Evolutionary conservation across 2,797 vertebrate genomes (phyloP).

Genomic region (Enoplosus armatus): DNA sequence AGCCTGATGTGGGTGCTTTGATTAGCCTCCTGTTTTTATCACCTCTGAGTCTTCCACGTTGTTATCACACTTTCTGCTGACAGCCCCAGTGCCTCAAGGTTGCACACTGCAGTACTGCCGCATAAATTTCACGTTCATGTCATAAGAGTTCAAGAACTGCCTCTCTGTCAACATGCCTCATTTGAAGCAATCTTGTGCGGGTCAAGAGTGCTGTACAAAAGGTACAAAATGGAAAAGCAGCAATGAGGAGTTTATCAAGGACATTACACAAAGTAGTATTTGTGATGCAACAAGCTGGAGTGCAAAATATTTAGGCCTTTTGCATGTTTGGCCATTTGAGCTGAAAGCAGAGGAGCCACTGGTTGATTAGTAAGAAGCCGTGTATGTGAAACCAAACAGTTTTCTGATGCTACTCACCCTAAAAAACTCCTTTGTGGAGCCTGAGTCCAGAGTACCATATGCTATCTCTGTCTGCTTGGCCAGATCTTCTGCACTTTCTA

Average conservation of each 20-base stretch:
- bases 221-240: conserved; percentile 51
- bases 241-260: conserved; percentile 58
- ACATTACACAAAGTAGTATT: conserved; percentile 34
- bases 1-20: conserved; percentile 80
- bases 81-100: conserved; percentile 79
- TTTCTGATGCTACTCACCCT: conserved; percentile 89
- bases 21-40: conserved; percentile 85
- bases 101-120: conserved; percentile 74
- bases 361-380: conserved; percentile 12
- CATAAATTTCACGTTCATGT: conserved; percentile 76
- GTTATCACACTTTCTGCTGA: conserved; percentile 84
- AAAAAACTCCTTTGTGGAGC: conserved; percentile 99
- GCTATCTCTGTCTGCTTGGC: conserved; percentile 99
- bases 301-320: conserved; percentile 29
- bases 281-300: conserved; percentile 26
- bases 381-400: conserved; percentile 24
- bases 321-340: conserved; percentile 26
- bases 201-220: conserved; percentile 59
- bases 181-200: conserved; percentile 70
- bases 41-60: conserved; percentile 77
- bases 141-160: conserved; percentile 74
- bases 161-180: conserved; percentile 71
- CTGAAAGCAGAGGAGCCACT: conserved; percentile 16
- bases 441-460: conserved; percentile 98
- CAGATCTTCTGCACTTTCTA: conserved; percentile 99